Base-by-base conservation (phyloP, 2,113 vertebrate genomes). In the Lepidothrix coronata region DNA sequence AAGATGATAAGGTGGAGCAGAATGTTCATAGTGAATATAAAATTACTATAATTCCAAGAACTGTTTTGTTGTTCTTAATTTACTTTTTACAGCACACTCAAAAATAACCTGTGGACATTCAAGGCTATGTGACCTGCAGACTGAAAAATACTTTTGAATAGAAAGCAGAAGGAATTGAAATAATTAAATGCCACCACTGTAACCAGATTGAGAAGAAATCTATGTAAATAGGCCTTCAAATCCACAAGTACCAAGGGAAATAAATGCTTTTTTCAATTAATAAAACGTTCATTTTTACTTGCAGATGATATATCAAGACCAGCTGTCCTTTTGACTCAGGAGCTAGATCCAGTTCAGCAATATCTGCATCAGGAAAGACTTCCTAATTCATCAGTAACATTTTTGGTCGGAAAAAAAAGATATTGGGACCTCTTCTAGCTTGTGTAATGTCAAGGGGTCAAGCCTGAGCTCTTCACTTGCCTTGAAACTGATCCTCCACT, bases 351-450 rank as follows among this genome's bases (percentile, higher is more conserved):
- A 43, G 15, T 68, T 90, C 37, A 71, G 30, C 30, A 88, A 33
- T 25, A 55, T 33, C 14, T 59, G 6, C 30, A 43, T 55, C 5
- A 63, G 18, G 27, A 63, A 85, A 81, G 19, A 25, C 7, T 85
- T 94, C 22, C 5, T 35, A 72, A 79, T 25, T 67, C 6, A 33
- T 35, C n/a, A 66, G 8, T 70, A 85, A 49, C 5, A 30, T 70
- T 94, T 74, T n/a, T 83, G 7, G 5, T 59, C 2, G 2, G 39
- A 33, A 58, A 55, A 70, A 17, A 19, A 0, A 55, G 3, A 27
- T 27, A 52, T 6, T 35, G 11, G 4, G 6, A 65, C n/a, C 3
- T 58, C 5, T 8, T 8, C 2, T 41, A 70, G 1, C 3, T 55
- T 68, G 17, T 51, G 6, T 39, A 59, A 22, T 43, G 5, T 18